Base-by-base conservation (phyloP, 2,113 vertebrate species). In the Panurus biarmicus region DNA sequence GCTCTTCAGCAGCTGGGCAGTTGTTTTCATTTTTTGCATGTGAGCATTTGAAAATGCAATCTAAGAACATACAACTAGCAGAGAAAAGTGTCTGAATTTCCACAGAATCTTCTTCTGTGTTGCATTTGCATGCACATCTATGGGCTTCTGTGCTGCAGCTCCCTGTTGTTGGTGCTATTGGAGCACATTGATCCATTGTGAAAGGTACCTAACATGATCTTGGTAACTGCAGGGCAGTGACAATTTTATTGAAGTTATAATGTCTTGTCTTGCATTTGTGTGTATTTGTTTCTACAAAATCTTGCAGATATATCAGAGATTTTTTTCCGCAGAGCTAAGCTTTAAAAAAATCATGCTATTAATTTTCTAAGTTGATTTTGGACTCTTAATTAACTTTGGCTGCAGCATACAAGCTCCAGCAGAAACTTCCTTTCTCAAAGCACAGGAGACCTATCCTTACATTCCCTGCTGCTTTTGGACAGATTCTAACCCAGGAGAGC, bases 401-500 rank as follows among this genome's bases (percentile, higher is more conserved):
- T 93, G 58, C 76, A 84, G 76, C 0, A 0, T 36, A 89, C 47
- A 81, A 81, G 31, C 65, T 93, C 73, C 70, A 91, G 89, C 53
- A 92, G 65, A 93, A 89, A 72, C 45, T 85, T 94, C 62, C 81
- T 85, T 93, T 76, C 87, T 87, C 62, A 91, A 92, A 38, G 54
- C 93, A 89, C 91, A 24, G 42, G 81, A 89, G 93, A 93, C 78
- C 66, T 94, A 87, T 95, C 94, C 93, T 94, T 91, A 94, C 66
- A 56, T 87, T 87, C 91, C 95, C 95, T 79, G 84, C 91, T 95
- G 95, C 89, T 96, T 92, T 95, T 95, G 93, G 91, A 94, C 81
- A 85, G 77, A 70, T 87, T 89, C 66, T 87, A 79, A 66, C 93
- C 85, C 91, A 87, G 77, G 94, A 96, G 94, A 94, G 77, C 54